Evolutionary conservation across 30 jellyfish, hydroid and myxozoan species (phyloP), one percentile per base, ranked within the genome.

Genomic region (Phacellophora camtschatica): DNA sequence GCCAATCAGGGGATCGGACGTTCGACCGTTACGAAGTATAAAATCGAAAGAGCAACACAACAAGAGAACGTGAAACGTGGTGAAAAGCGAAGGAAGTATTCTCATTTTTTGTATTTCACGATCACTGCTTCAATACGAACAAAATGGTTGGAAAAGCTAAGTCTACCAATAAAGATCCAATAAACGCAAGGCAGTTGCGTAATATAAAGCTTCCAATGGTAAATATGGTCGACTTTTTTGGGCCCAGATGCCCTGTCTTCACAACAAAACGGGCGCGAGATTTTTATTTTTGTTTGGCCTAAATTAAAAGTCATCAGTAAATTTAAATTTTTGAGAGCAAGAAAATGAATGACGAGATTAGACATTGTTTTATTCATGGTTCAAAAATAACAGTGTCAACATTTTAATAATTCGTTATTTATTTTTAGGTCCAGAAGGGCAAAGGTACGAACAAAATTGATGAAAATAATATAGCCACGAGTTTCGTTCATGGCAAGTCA

Each of bases 21-120:
- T 23, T 65, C 8, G 13, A 25, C 91, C 70, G 91, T 80, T 64
- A 54, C 84, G 83, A 80, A 80, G 84, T 80, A 65, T 56, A 66
- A 80, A 64, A 66, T 65, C 84, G 50, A 36, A n/a, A 49, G 83
- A 80, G 74, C 27, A 18, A 50, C 63, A 53, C 46, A 51, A 30
- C 66, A 31, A 42, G 78, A 57, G 8, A 57, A 73, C 31, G 29
- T 54, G 45, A 74, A 74, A 33, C n/a, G 61, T 6, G 61, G n/a
- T 46, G 29, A 29, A 46, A 46, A 29, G 0, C 20, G n/a, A 29
- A 46, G 29, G 61, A 46, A 9, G 2, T 25, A 46, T 16, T 16
- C 4, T 10, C 20, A 46, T 2, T 46, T 46, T 29, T 46, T 11
- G 1, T 2, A 46, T 1, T 46, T 46, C 28, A 46, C n/a, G 7